These are phyloP conservation scores for Cyphomyrmex costatus DNA, from an alignment of 1,140 invertebrate genomes.

Conservation along the genomic window DNA sequence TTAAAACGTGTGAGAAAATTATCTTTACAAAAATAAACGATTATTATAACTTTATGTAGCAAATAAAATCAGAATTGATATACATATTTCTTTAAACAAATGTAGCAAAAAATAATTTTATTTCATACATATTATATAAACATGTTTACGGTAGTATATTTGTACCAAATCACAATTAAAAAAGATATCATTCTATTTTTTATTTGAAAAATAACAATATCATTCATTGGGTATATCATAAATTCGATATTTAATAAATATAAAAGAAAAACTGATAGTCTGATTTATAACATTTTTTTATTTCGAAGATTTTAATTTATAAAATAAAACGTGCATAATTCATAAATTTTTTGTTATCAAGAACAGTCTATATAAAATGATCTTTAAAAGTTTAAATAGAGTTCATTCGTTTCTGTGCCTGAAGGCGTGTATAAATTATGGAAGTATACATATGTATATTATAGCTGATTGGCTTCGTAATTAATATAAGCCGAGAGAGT, in stretches of 20 bases:
- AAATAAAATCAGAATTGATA: not conserved
- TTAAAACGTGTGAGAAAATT: conserved; percentile 5
- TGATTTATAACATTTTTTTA: not conserved
- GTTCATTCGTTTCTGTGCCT: conserved; percentile 4
- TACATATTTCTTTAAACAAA: not conserved
- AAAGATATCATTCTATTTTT: not conserved
- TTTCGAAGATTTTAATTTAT: not conserved
- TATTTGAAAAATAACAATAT: not conserved
- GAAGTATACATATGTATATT: conserved; percentile 24
- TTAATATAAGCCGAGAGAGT: conserved; percentile 42
- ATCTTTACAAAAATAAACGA: not conserved
- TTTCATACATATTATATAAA: not conserved
- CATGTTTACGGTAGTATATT: not conserved
- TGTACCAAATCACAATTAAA: not conserved
- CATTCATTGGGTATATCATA: not conserved
- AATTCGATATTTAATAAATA: not conserved
- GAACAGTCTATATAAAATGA: not conserved
- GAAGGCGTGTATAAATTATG: conserved; percentile 28
- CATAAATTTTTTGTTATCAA: not conserved
- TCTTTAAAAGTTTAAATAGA: not conserved
- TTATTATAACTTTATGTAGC: not conserved
- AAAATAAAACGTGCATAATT: not conserved
- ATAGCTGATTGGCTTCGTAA: conserved; percentile 49
- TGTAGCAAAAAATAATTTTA: not conserved
- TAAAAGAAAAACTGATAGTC: not conserved